Base-by-base conservation (phyloP, 2,888 invertebrate genomes). In the Acrobasis repandana region DNA sequence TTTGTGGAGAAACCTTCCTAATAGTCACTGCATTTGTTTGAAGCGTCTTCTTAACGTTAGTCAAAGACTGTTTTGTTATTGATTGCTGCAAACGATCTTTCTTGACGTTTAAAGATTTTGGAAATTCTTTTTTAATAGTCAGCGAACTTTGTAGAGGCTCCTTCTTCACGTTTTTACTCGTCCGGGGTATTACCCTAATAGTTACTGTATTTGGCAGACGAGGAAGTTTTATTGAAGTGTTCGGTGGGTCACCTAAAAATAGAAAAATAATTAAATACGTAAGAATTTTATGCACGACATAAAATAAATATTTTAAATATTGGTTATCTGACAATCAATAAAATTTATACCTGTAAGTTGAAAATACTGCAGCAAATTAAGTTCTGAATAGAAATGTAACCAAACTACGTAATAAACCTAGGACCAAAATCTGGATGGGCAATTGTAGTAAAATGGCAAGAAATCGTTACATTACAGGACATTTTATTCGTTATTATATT, bases 191-290 rank as follows among this genome's bases (percentile, higher is more conserved):
- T n/a, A 14, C n/a, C 43, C 28, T 28, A 28, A 28, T 28, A 28
- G 14, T 43, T 3, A 43, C 11, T 18, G 28, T 14, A 28, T 50
- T 28, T 28, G 20, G n/a, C 50, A 20, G 28, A 28, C 9, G 28
- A 18, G 14, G 50, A 28, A 50, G 20, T 20, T 18, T 14, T 50
- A 48, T 18, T 50, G 50, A 28, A 14, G 18, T 14, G 50, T 50
- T 50, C 20, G 20, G 14, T 50, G 50, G 20, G 28, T 43, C 20
- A 50, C 50, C 50, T 50, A 50, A 50, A 50, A 50, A 43, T 56
- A 50, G 28, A 58, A 28, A 50, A 43, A 43, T 11, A 43, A 14
- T 43, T 28, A 28, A 28, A 6, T 28, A 28, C 6, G 28, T 28
- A 28, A 28, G 28, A 28, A 28, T 28, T 5, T 2, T 5, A 28